Evolutionary conservation across 2,797 vertebrate genomes (phyloP).

Genomic region (Smutsia gigantea): DNA sequence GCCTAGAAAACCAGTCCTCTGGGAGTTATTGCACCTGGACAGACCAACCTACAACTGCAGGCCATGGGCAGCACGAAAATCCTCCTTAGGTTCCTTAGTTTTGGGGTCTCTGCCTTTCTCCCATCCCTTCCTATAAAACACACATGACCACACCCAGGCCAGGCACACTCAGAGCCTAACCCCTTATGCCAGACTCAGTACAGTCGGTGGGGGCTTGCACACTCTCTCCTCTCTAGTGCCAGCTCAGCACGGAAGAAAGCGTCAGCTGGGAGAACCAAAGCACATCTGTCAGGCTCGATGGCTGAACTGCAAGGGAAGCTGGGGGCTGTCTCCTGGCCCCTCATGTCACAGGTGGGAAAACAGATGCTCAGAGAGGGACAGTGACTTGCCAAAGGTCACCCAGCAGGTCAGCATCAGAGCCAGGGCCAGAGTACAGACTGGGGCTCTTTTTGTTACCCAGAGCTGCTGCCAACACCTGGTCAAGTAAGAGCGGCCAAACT

Average conservation of each 20-base stretch:
- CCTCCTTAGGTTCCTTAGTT: not conserved
- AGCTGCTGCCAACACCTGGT: not conserved
- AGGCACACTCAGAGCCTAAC: not conserved
- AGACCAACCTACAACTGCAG: not conserved
- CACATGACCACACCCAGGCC: not conserved
- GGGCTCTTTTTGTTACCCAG: not conserved
- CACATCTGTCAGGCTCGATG: not conserved
- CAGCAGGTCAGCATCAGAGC: not conserved
- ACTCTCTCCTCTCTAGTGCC: not conserved
- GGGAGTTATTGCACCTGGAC: rapidly evolving
- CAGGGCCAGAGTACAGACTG: not conserved
- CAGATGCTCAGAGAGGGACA: not conserved
- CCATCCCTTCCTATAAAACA: not conserved
- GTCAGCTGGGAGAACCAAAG: not conserved
- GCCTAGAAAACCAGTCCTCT: not conserved
- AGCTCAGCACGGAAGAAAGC: not conserved
- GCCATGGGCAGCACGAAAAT: rapidly evolving
- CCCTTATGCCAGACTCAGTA: not conserved
- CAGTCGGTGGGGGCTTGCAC: not conserved
- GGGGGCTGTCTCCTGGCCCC: not conserved
- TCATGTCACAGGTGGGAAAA: not conserved
- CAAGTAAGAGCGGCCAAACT: not conserved
- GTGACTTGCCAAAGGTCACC: not conserved
- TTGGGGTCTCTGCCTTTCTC: not conserved
- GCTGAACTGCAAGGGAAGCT: not conserved